Evolutionary conservation across 2,888 invertebrate species (phyloP), one percentile per base, ranked within the genome.

Genomic region (Cistogaster globosa): DNA sequence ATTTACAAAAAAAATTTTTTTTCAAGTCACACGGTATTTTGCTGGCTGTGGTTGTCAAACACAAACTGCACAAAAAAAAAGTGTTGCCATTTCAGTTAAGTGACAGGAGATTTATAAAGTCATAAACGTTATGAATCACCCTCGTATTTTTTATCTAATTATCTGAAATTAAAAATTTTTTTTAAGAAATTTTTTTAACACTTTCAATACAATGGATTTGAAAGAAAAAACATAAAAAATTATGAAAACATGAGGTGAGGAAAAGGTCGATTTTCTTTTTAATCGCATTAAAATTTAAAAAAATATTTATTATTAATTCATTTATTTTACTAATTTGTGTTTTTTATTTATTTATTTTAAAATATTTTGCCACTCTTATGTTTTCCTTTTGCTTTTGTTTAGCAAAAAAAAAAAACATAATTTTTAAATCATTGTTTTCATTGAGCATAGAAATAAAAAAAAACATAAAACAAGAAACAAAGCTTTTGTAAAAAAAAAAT

Each of bases 241-340:
- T 36, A n/a, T 5, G 1, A 38, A 51, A 62, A 22, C 38, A 14
- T 57, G 4, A 14, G 20, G n/a, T 38, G n/a, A 16, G 20, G 14
- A 32, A 38, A 60, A 45, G 38, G 12, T 2, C 26, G 0, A 4
- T 32, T 63, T 42, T 55, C 42, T 18, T 89, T 89, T 88, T 89
- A 91, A 91, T 89, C 91, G 87, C 88, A 90, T 90, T 90, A 90
- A 89, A 88, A 88, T 88, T n/a, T 82, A 84, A 88, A 88, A 88
- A 88, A 86, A 53, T 36, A 1, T 60, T 68, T 78, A 5, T 58
- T 62, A 82, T 76, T 53, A 65, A 76, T 60, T 67, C 38, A 14
- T 20, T 42, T 48, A 48, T 48, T 48, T 48, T 48, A 48, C 12
- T 42, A n/a, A n/a, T 48, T 16, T n/a, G 2, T 48, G 45, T 48